phyloP scores from a whole-genome alignment of 2,888 invertebrate genomes.

The Micropterix aruncella region DNA sequence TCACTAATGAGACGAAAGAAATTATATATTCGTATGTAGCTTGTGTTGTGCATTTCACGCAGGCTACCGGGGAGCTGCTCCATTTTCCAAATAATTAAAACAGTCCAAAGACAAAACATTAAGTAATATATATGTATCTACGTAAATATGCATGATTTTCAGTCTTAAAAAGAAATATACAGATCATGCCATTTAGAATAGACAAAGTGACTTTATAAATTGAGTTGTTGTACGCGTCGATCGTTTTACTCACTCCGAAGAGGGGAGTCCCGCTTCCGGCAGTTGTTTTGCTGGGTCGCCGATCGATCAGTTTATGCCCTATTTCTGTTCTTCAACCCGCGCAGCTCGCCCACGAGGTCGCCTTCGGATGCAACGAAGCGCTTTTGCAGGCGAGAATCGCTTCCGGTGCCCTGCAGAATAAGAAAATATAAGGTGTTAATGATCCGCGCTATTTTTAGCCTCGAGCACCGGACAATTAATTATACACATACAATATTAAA shows the following conservation, averaged over 20 bases:
- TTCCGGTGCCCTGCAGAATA: neutral
- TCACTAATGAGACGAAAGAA: too few species aligned
- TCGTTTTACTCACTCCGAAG: too few species aligned
- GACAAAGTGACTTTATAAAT: too few species aligned
- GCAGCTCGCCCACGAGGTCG: conserved; percentile 46
- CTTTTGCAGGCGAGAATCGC: conserved; percentile 37
- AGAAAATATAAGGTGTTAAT: too few species aligned
- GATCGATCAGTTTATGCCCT: conserved; percentile 30
- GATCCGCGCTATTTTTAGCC: too few species aligned
- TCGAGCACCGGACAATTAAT: too few species aligned
- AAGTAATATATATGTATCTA: conserved; percentile 4
- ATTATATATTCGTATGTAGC: neutral
- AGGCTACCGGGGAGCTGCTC: neutral
- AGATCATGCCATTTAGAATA: too few species aligned
- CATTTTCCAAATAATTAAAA: too few species aligned
- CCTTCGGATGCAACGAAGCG: conserved; percentile 49
- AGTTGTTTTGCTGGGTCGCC: conserved; percentile 14
- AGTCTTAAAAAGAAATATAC: conserved; percentile 1
- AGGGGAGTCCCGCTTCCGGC: neutral
- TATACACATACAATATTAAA: too few species aligned
- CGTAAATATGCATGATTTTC: neutral
- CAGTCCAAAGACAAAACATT: too few species aligned
- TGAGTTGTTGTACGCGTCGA: too few species aligned
- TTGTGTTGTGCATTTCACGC: conserved; percentile 4
- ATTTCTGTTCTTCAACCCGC: conserved; percentile 46